phyloP scores from a whole-genome alignment of 2,797 vertebrate species.

The Synaphobranchus kaupii region DNA sequence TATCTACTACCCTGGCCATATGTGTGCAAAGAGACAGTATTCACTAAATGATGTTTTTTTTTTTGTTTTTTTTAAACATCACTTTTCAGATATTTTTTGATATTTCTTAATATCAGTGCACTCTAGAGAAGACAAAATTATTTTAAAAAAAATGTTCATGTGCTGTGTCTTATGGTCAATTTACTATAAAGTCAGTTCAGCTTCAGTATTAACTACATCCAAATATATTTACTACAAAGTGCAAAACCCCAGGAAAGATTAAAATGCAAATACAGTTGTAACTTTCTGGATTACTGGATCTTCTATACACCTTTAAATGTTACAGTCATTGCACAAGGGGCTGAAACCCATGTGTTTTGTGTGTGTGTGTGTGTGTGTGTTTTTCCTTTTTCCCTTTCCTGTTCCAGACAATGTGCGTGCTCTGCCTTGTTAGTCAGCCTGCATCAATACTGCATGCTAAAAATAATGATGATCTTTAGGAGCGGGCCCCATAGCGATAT shows the following conservation, averaged over 20 bases:
- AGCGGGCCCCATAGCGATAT: background rate
- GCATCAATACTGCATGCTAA: constrained; percentile 18
- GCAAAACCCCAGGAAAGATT: background rate
- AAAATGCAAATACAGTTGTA: background rate
- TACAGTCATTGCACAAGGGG: background rate
- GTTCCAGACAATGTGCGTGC: background rate
- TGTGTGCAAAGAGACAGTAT: background rate
- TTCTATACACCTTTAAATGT: background rate
- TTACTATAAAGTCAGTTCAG: background rate
- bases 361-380: too few relatives aligned
- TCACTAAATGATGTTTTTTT: background rate
- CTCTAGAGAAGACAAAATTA: background rate
- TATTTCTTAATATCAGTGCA: background rate
- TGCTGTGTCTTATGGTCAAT: background rate
- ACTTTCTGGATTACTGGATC: background rate
- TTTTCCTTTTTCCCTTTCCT: background rate
- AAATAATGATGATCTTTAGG: constrained; percentile 9
- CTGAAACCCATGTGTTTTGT: background rate
- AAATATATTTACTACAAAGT: background rate
- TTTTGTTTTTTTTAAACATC: too few relatives aligned
- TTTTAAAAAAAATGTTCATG: too few relatives aligned
- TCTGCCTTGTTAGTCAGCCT: background rate
- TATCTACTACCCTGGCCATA: background rate
- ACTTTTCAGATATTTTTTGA: background rate
- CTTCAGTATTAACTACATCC: background rate